A percentile compares a stretch with the other conserved stretches of the same genome.
Evolutionary conservation across 2,113 vertebrate genomes (phyloP).

Genomic region (Coregonus clupeaformis): DNA sequence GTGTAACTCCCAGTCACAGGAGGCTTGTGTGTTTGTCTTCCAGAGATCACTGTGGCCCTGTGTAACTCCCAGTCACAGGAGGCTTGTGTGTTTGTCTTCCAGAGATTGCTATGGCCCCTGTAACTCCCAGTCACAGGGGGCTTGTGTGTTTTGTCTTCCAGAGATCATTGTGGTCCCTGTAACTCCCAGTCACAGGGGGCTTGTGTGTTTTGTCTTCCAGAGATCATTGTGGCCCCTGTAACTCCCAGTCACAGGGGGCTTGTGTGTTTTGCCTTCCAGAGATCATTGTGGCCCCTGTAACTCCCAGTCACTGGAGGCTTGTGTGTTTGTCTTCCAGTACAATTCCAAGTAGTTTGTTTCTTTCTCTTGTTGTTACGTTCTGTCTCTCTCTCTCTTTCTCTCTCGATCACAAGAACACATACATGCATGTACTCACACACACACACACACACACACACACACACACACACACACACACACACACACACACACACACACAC

Average conservation of each 20-base stretch:
- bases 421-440: too few relatives aligned
- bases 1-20: constrained; percentile 24
- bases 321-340: neutral
- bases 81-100: constrained; percentile 6
- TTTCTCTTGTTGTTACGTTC: neutral
- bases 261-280: constrained; percentile 14
- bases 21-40: constrained; percentile 4
- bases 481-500: too few relatives aligned
- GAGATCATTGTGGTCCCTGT: constrained; percentile 20
- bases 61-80: constrained; percentile 22
- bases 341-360: constrained; percentile 25
- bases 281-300: constrained; percentile 26
- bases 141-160: constrained; percentile 10
- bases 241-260: constrained; percentile 12
- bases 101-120: constrained; percentile 14
- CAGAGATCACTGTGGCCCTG: constrained; percentile 9
- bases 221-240: constrained; percentile 22
- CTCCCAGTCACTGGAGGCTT: constrained; percentile 4
- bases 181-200: constrained; percentile 17
- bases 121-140: constrained; percentile 22
- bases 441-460: too few relatives aligned
- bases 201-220: constrained; percentile 13
- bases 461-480: too few relatives aligned
- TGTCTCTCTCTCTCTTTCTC: constrained; percentile 6
- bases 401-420: too few relatives aligned